Evolutionary conservation across 2,888 invertebrate genomes (phyloP).

Genomic region (Heliconius cydno): DNA sequence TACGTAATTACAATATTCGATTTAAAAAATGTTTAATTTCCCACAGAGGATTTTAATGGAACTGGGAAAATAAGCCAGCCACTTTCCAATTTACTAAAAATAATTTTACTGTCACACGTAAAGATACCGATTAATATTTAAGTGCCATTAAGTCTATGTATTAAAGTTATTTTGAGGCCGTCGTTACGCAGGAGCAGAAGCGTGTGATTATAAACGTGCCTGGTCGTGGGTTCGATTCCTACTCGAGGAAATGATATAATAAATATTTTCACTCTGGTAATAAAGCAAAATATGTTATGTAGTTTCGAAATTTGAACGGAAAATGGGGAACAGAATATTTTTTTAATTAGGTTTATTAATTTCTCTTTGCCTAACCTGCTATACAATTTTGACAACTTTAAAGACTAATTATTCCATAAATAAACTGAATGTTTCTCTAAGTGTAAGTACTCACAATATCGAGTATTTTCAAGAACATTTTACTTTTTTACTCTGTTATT

Average conservation of each 20-base stretch:
- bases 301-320: too few species aligned
- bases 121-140: not conserved
- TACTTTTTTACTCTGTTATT: too few species aligned
- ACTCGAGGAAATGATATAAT: not conserved
- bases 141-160: not conserved
- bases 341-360: too few species aligned
- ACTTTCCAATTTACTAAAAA: not conserved
- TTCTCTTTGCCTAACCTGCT: too few species aligned
- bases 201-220: not conserved
- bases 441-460: too few species aligned
- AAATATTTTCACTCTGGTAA: not conserved
- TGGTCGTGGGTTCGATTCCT: not conserved
- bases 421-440: too few species aligned
- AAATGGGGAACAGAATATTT: too few species aligned
- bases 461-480: too few species aligned
- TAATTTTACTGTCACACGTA: not conserved
- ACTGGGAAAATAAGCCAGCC: not conserved
- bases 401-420: too few species aligned
- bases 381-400: too few species aligned
- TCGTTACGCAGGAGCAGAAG: not conserved
- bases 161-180: not conserved
- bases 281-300: too few species aligned
- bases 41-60: not conserved
- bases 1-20: slow-evolving; percentile 18
- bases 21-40: slow-evolving; percentile 9